Evolutionary conservation across 2,888 invertebrate species (phyloP).

Genomic region (Agriopis aurantiaria): DNA sequence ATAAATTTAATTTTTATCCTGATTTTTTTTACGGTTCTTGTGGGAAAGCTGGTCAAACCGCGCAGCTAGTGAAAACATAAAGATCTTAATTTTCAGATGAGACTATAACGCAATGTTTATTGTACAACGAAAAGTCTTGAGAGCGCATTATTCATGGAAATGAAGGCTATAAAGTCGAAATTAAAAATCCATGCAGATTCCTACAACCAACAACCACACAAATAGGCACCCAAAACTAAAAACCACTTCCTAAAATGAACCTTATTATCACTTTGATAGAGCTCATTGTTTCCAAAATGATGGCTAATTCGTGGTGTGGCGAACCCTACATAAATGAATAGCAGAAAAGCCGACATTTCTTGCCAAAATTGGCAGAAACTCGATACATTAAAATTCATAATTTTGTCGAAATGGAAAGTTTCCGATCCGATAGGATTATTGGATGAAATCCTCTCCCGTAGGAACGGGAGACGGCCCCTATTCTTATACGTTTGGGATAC

Average conservation of each 20-base stretch:
- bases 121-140: background rate
- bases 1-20: too few species aligned
- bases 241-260: background rate
- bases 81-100: slow-evolving; percentile 2
- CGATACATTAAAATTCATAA: slow-evolving; percentile 23
- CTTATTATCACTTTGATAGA: background rate
- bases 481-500: background rate
- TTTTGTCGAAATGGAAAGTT: slow-evolving; percentile 14
- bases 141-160: slow-evolving; percentile 11
- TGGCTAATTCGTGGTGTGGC: background rate
- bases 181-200: slow-evolving; percentile 8
- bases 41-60: too few species aligned
- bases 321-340: slow-evolving; percentile 9
- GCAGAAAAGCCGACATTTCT: slow-evolving; percentile 13
- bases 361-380: slow-evolving; percentile 17
- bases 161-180: slow-evolving; percentile 8
- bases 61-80: background rate
- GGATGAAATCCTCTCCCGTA: slow-evolving; percentile 4
- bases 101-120: background rate
- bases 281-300: background rate
- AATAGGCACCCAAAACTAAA: background rate
- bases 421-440: slow-evolving; percentile 20
- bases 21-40: too few species aligned
- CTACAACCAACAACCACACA: background rate
- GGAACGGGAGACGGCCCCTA: background rate